Evolutionary conservation across 2,888 invertebrate genomes (phyloP), one percentile per base, ranked within the genome.

Genomic region (Liopterus haemorrhoidalis): DNA sequence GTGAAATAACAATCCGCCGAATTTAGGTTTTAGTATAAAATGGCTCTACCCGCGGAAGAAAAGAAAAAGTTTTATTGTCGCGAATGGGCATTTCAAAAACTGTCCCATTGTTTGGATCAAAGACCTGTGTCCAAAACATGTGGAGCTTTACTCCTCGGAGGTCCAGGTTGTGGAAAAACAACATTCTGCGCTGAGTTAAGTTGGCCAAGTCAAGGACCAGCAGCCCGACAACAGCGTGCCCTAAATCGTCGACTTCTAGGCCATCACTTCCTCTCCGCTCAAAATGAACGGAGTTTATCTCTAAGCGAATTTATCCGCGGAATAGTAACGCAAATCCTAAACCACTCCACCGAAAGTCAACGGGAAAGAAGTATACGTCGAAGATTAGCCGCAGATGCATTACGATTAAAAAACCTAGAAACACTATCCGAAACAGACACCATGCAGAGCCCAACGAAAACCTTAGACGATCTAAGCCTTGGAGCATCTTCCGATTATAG

Each of bases 61-160:
- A 78, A 79, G 63, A 79, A 85, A 54, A 75, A 79, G 46, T 91
- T 92, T 71, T 89, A 84, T 72, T 89, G 91, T 63, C 79, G 95
- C 5, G 95, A 96, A 68, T 96, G 95, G 95, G 91, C 90, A 4
- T 89, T 95, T 59, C 87, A 90, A 69, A 95, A 96, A 70, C 76
- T 96, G 22, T 84, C 85, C 2, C 85, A 94, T 58, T 93, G 92
- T 56, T 66, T 96, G 56, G 94, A 96, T 61, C 90, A 91, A 68
- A 71, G 93, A 48, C 83, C 87, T 0, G 78, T 79, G 11, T 84
- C 85, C 52, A 88, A 91, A 66, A 85, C 86, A 1, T 87, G 89
- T 57, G 95, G 95, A 0, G 88, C 91, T 2, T 73, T 95, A 32
- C 80, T 96, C 41, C 72, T 94, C 48, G 92, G 90, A 52, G 39